Evolutionary conservation across 1,140 invertebrate species (phyloP).

Genomic region (Drosophila dunni): DNA sequence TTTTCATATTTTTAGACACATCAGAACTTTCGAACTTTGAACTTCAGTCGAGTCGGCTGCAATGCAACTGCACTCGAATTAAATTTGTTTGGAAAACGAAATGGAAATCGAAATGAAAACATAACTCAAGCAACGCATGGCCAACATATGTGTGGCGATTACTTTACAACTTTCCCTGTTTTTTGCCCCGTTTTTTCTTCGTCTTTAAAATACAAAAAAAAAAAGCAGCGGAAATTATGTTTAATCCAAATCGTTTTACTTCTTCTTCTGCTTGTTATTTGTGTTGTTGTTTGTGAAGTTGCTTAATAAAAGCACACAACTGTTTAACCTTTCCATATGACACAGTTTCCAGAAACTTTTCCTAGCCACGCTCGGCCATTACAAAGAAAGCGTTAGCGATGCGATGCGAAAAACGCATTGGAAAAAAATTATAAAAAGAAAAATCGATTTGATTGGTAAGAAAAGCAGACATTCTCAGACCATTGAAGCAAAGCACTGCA

Average conservation of each 20-base stretch:
- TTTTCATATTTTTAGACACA: slow-evolving; percentile 14
- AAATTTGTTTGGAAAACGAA: slow-evolving; percentile 7
- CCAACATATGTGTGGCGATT: slow-evolving; percentile 56
- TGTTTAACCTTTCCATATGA: slow-evolving; percentile 36
- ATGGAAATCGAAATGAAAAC: slow-evolving; percentile 24
- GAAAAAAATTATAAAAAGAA: slow-evolving; percentile 15
- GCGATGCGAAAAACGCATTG: slow-evolving; percentile 18
- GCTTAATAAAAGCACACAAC: slow-evolving; percentile 21
- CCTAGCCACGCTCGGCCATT: background rate
- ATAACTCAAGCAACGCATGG: slow-evolving; percentile 50
- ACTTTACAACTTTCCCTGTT: slow-evolving; percentile 52
- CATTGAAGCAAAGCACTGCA: slow-evolving; percentile 3
- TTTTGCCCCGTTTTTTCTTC: background rate
- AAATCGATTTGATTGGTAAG: slow-evolving; percentile 22
- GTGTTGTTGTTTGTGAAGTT: background rate
- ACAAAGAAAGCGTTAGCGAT: slow-evolving; percentile 21
- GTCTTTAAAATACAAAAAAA: too few relatives aligned
- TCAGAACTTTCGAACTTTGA: slow-evolving; percentile 35
- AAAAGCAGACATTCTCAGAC: slow-evolving; percentile 7
- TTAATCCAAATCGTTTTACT: slow-evolving; percentile 51
- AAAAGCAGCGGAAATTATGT: slow-evolving; percentile 39
- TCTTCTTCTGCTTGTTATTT: background rate
- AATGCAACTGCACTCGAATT: slow-evolving; percentile 27
- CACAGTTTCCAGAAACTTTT: slow-evolving; percentile 23
- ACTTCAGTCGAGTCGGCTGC: slow-evolving; percentile 1